A percentile compares a stretch with the other conserved stretches of the same genome.
Conservation (phyloP, 2,888 invertebrate genomes). For the Eurytoma californica region DNA sequence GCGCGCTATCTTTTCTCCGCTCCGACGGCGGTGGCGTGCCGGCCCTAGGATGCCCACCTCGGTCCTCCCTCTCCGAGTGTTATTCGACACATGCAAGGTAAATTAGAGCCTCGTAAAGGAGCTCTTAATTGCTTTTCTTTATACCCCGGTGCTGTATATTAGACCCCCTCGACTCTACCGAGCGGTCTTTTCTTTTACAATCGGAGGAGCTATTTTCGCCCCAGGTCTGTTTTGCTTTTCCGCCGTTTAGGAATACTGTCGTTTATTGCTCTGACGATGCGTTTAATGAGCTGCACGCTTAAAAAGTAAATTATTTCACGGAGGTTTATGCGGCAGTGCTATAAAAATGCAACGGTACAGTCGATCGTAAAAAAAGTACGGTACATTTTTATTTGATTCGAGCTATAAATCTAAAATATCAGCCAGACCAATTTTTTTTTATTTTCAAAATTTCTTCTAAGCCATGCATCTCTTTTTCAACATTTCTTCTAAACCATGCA, state of each 20-base stretch:
- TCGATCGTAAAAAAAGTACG: no score
- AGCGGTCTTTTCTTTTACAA: no score
- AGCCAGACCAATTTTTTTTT: no score
- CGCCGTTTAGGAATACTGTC: conserved; percentile 10
- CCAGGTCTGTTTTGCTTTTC: not conserved
- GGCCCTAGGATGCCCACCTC: not conserved
- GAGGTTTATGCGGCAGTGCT: not conserved
- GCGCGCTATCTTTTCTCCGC: conserved; percentile 37
- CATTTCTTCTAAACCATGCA: no score
- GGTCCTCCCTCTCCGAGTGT: conserved; percentile 7
- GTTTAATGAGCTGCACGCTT: conserved; percentile 8
- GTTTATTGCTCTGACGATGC: conserved; percentile 3
- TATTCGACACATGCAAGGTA: conserved; percentile 55
- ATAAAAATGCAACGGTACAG: not conserved
- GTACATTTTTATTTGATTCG: no score
- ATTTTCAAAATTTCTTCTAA: no score
- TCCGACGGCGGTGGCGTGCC: not conserved
- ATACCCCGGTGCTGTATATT: conserved; percentile 1
- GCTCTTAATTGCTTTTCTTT: conserved; percentile 53
- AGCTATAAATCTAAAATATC: no score
- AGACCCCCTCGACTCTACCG: no score
- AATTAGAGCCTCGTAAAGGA: conserved; percentile 57
- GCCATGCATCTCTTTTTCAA: no score
- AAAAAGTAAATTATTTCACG: not conserved
- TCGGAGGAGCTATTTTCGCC: conserved; percentile 17